Evolutionary conservation across 2,888 invertebrate genomes (phyloP).

Genomic region (Anticlea derivata): DNA sequence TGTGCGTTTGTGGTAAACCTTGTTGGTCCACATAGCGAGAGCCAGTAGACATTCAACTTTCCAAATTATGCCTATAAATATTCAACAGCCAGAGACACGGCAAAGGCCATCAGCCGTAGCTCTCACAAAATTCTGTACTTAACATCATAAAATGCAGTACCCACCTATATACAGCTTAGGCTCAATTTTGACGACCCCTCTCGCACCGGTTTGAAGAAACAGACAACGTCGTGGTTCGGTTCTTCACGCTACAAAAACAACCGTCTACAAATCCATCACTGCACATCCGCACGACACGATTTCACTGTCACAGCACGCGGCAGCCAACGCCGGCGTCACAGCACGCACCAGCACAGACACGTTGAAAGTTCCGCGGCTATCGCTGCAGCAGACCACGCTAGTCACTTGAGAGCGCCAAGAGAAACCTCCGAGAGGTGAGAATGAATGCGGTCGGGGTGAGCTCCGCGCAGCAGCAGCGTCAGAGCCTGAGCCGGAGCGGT

Average conservation of each 20-base stretch:
- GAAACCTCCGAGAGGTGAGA: conserved; percentile 64
- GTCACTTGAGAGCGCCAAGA: conserved; percentile 43
- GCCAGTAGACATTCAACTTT: conserved; percentile 62
- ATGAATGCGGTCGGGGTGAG: conserved; percentile 66
- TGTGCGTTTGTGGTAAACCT: conserved; percentile 49
- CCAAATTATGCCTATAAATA: conserved; percentile 74
- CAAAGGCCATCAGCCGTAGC: conserved; percentile 47
- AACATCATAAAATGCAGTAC: conserved; percentile 60
- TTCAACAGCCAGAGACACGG: conserved; percentile 56
- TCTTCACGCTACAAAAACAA: conserved; percentile 60
- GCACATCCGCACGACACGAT: conserved; percentile 83
- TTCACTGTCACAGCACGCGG: conserved; percentile 82
- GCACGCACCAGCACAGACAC: conserved; percentile 60
- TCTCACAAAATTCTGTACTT: conserved; percentile 46
- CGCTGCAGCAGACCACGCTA: conserved; percentile 56
- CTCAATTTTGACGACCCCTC: conserved; percentile 81
- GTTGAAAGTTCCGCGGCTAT: conserved; percentile 58
- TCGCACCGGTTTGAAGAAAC: conserved; percentile 68
- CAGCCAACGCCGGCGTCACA: conserved; percentile 62
- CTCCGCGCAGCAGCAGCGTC: conserved; percentile 76
- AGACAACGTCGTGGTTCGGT: conserved; percentile 59
- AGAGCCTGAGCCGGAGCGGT: conserved; percentile 72
- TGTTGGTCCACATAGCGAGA: conserved; percentile 33
- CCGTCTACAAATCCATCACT: conserved; percentile 81
- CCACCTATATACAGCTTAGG: conserved; percentile 82